phyloP scores from a whole-genome alignment of 2,888 invertebrate species.

The Drosophila birchii region DNA sequence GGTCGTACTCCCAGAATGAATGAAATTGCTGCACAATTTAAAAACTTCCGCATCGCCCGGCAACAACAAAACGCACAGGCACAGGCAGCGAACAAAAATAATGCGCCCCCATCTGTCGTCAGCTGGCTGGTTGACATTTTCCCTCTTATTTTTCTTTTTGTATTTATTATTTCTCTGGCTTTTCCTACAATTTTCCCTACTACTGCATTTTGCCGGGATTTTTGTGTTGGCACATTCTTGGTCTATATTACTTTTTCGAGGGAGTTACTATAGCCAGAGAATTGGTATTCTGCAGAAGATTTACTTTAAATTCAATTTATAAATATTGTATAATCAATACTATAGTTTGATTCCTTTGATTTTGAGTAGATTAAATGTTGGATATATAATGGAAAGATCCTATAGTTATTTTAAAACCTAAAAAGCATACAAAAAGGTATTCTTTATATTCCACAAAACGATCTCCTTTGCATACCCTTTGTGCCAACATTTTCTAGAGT shows the following conservation, averaged over 20 bases:
- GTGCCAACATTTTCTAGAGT: neutral
- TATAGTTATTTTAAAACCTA: neutral
- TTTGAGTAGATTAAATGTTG: neutral
- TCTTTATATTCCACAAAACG: neutral
- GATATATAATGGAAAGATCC: neutral
- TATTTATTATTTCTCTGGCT: neutral
- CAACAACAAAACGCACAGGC: slow-evolving; percentile 43
- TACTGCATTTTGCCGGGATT: slow-evolving; percentile 12
- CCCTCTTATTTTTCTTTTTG: neutral
- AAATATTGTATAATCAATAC: neutral
- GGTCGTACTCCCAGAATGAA: slow-evolving; percentile 59
- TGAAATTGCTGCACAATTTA: slow-evolving; percentile 59
- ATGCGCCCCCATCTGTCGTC: slow-evolving; percentile 58
- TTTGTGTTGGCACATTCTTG: slow-evolving; percentile 7
- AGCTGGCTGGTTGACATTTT: slow-evolving; percentile 13
- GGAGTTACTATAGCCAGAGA: neutral
- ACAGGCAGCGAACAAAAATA: slow-evolving; percentile 37
- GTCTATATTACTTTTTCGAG: slow-evolving; percentile 5
- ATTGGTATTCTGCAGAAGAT: neutral
- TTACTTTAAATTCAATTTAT: slow-evolving; percentile 2
- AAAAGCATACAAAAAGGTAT: neutral
- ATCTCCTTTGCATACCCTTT: neutral
- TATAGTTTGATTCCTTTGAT: neutral
- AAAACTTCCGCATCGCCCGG: slow-evolving; percentile 72
- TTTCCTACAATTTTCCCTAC: neutral